Conservation (phyloP, 2,797 vertebrate genomes). For the Cirrhinus molitorella region DNA sequence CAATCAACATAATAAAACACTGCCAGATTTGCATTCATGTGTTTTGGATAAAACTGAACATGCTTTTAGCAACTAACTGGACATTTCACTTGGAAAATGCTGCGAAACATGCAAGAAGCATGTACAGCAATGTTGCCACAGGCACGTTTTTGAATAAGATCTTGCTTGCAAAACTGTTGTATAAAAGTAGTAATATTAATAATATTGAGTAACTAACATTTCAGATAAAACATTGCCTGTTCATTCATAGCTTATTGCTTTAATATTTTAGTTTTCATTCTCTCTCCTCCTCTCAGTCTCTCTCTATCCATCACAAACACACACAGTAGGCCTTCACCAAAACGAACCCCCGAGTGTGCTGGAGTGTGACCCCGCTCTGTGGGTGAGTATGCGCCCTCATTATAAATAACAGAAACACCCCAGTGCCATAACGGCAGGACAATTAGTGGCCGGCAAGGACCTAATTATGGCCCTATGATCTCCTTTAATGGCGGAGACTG, state of each 20-base stretch:
- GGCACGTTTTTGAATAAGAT: neutral
- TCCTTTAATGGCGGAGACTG: constrained; percentile 68
- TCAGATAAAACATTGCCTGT: neutral
- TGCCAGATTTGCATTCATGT: neutral
- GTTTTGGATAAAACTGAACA: neutral
- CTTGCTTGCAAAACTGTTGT: neutral
- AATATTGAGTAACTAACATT: neutral
- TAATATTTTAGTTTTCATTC: constrained; percentile 5
- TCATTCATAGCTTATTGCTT: constrained; percentile 14
- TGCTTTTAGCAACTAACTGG: neutral
- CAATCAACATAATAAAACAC: neutral
- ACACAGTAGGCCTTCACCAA: constrained; percentile 18
- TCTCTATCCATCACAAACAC: constrained; percentile 1
- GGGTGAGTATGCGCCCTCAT: constrained; percentile 40
- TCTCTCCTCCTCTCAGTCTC: neutral
- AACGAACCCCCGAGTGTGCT: constrained; percentile 26
- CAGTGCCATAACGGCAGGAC: constrained; percentile 66
- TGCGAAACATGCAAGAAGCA: neutral
- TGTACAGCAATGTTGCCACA: neutral
- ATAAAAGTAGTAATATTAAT: neutral
- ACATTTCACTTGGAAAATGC: neutral
- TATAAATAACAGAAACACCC: constrained; percentile 59
- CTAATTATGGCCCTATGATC: constrained; percentile 76
- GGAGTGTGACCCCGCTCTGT: constrained; percentile 37
- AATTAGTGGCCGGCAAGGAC: constrained; percentile 78